These are phyloP conservation scores for Neoarius graeffei DNA, from an alignment of 2,113 vertebrate genomes.

Conservation along the genomic window DNA sequence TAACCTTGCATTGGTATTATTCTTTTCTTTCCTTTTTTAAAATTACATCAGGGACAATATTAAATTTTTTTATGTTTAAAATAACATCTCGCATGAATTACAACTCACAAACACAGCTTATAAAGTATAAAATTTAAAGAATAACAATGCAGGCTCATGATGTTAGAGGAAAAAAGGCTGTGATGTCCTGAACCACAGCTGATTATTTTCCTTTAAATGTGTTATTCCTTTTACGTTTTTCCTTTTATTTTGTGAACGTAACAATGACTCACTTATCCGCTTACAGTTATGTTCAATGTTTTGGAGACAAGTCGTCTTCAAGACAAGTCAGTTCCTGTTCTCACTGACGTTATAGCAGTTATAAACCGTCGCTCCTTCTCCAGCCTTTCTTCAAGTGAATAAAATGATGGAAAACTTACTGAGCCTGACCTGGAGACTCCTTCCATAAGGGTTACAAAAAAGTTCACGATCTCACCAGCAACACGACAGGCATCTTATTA, in stretches of 20 bases:
- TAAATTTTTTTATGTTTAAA: too few relatives aligned
- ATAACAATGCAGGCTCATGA: background rate
- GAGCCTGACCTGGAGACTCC: background rate
- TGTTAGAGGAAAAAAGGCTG: background rate
- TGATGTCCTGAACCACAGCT: background rate
- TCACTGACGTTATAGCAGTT: background rate
- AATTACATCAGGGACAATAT: too few relatives aligned
- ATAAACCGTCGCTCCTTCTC: background rate
- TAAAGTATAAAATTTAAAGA: background rate
- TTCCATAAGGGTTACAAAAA: background rate
- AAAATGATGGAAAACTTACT: background rate
- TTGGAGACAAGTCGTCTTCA: background rate
- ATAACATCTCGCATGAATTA: too few relatives aligned
- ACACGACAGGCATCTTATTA: background rate
- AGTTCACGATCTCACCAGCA: background rate
- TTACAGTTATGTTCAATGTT: background rate
- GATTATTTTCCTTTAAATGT: background rate
- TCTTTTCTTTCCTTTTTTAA: background rate
- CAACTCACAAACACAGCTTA: too few relatives aligned
- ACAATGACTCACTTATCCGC: background rate
- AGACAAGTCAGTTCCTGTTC: background rate
- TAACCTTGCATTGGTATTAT: background rate
- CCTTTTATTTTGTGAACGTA: background rate
- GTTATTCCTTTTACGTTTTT: background rate
- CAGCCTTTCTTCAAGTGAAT: too few relatives aligned